Evolutionary conservation across 2,888 invertebrate genomes (phyloP).

Genomic region (Chironomus riparius): DNA sequence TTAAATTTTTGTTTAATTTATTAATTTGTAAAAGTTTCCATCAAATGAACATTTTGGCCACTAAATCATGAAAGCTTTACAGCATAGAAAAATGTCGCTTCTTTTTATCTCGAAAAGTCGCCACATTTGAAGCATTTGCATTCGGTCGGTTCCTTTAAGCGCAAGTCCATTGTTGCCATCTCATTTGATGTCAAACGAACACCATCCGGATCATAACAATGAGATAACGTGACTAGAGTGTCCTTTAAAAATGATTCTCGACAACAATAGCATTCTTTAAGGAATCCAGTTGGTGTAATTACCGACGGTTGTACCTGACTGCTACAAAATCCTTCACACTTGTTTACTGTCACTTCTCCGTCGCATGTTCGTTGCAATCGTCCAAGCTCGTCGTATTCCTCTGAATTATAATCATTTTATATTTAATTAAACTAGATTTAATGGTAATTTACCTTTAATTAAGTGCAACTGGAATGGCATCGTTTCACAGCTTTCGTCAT

Average conservation of each 20-base stretch:
- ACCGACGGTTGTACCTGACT: slow-evolving; percentile 90
- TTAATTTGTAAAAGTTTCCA: background rate
- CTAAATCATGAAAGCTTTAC: background rate
- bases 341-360: slow-evolving; percentile 81
- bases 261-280: slow-evolving; percentile 92
- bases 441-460: slow-evolving; percentile 57
- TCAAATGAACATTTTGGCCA: background rate
- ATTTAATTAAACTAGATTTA: background rate
- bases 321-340: slow-evolving; percentile 87
- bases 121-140: slow-evolving; percentile 88
- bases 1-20: background rate
- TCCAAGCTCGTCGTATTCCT: slow-evolving; percentile 83
- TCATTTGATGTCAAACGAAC: slow-evolving; percentile 61
- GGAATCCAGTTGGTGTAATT: slow-evolving; percentile 76
- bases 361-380: slow-evolving; percentile 76
- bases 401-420: slow-evolving; percentile 42
- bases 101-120: slow-evolving; percentile 63
- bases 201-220: slow-evolving; percentile 86
- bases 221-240: slow-evolving; percentile 65
- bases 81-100: background rate
- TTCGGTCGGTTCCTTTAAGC: slow-evolving; percentile 75
- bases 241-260: slow-evolving; percentile 78
- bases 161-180: slow-evolving; percentile 67
- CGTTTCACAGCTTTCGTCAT: slow-evolving; percentile 71
- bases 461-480: slow-evolving; percentile 77